Base-by-base conservation (phyloP, 2,113 vertebrate species). In the Periophthalmodon schlosseri region DNA sequence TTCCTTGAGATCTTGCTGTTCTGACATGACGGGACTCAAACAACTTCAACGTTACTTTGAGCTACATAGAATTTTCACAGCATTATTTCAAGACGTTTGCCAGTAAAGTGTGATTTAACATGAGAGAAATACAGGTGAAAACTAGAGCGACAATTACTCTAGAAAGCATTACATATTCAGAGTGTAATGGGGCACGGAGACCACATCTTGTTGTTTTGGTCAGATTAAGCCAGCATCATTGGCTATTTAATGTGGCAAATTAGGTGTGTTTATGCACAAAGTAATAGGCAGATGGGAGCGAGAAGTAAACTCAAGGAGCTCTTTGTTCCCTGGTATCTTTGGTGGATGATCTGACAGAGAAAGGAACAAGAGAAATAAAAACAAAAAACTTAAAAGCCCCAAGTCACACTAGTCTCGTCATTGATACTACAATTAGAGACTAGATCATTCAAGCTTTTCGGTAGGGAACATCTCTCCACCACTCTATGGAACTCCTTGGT, bases 361-460 rank as follows among this genome's bases (percentile, higher is more conserved):
- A 75, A 75, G 82, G 77, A 89, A 88, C 83, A 82, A 84, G 82
- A 86, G 76, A 80, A 56, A 56, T 9, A 58, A 23, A 58, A 85
- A 90, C 88, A 86, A 88, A 84, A 84, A 75, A 73, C 86, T 88
- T 85, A 86, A 86, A 87, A 88, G 80, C 86, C 84, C 84, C 73
- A 54, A 87, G 88, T 85, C 87, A 89, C 77, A 81, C 77, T 76
- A 87, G 86, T 57, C 84, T 89, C 88, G 87, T 91, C 89, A 90
- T 82, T 78, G 65, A 79, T 70, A 74, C 80, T 87, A 91, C 90
- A 92, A 92, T 91, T 90, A 92, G 86, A 92, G 90, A 86, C 78
- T 70, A 85, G 88, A 92, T 92, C 88, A 91, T 81, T 90, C 79
- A 84, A 69, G 74, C 84, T 91, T 90, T 83, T 75, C 85, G 82